These are phyloP conservation scores for Brenthis ino DNA, from an alignment of 2,888 invertebrate genomes.

Conservation along the genomic window DNA sequence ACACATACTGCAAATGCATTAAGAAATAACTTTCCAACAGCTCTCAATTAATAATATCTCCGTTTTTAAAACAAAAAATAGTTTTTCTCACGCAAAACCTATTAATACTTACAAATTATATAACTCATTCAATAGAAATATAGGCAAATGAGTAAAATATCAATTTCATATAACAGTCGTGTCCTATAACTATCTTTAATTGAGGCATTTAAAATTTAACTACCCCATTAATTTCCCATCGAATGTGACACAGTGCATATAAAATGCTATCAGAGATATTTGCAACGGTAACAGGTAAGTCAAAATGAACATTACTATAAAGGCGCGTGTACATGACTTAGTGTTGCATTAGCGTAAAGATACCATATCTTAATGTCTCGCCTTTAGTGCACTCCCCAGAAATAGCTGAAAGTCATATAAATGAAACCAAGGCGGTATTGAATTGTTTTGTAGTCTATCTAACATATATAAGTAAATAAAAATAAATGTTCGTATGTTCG, in stretches of 20 bases:
- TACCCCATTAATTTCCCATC: slow-evolving; percentile 21
- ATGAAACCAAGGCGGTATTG: slow-evolving; percentile 50
- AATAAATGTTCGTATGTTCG: no score
- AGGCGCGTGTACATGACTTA: slow-evolving; percentile 75
- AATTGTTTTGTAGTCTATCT: slow-evolving; percentile 27
- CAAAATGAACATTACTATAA: slow-evolving; percentile 59
- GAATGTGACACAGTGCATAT: slow-evolving; percentile 28
- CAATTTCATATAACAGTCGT: no score
- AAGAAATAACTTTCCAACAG: no score
- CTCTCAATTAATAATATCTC: no score
- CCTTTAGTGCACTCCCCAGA: slow-evolving; percentile 53
- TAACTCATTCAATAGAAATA: no score
- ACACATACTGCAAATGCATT: no score
- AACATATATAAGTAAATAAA: no score
- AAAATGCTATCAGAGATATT: slow-evolving; percentile 38
- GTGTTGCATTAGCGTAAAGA: slow-evolving; percentile 74
- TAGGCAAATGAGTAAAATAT: no score
- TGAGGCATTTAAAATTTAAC: slow-evolving; percentile 12
- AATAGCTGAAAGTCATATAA: slow-evolving; percentile 44
- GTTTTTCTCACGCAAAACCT: no score
- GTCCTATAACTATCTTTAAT: background rate
- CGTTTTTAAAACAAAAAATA: no score
- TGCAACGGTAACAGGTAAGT: slow-evolving; percentile 51
- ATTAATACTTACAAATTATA: no score
- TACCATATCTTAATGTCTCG: slow-evolving; percentile 74